Evolutionary conservation across 2,888 invertebrate genomes (phyloP).

Genomic region (Anthoptus insignis): DNA sequence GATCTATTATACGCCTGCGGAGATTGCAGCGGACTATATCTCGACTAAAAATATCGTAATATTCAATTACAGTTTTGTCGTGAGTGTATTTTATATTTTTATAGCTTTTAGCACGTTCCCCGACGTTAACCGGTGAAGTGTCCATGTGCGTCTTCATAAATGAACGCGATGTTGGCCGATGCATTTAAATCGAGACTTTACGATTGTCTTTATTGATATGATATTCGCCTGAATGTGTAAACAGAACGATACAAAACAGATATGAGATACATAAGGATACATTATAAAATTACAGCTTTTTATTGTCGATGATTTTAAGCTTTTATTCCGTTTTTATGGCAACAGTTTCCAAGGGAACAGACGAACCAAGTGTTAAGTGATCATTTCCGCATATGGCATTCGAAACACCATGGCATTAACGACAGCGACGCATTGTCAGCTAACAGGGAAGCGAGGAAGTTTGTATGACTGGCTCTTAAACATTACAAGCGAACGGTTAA

Average conservation of each 20-base stretch:
- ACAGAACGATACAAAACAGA: constrained; percentile 58
- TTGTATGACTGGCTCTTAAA: background rate
- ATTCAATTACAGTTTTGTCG: constrained; percentile 64
- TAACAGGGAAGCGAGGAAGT: background rate
- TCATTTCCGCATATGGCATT: background rate
- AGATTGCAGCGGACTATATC: constrained; percentile 54
- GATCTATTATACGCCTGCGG: constrained; percentile 39
- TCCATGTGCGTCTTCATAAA: constrained; percentile 55
- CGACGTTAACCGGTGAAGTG: constrained; percentile 52
- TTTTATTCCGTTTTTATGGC: constrained; percentile 3
- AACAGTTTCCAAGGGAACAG: background rate
- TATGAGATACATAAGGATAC: constrained; percentile 51
- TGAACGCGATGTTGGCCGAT: constrained; percentile 60
- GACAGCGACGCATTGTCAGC: background rate
- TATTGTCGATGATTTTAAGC: constrained; percentile 15
- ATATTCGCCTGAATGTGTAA: constrained; percentile 60
- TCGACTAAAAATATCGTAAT: constrained; percentile 64
- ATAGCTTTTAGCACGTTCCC: constrained; percentile 60
- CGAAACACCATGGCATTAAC: background rate
- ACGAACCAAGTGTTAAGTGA: background rate
- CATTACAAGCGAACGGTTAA: background rate
- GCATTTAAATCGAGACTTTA: constrained; percentile 77
- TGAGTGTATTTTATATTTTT: constrained; percentile 63
- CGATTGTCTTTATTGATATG: constrained; percentile 70
- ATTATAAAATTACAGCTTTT: constrained; percentile 59